Percentiles rank a stretch among this genome's conserved stretches.
These are phyloP conservation scores for Brachionus manjavacas DNA, from an alignment of 1,140 invertebrate genomes.

Conservation along the genomic window DNA sequence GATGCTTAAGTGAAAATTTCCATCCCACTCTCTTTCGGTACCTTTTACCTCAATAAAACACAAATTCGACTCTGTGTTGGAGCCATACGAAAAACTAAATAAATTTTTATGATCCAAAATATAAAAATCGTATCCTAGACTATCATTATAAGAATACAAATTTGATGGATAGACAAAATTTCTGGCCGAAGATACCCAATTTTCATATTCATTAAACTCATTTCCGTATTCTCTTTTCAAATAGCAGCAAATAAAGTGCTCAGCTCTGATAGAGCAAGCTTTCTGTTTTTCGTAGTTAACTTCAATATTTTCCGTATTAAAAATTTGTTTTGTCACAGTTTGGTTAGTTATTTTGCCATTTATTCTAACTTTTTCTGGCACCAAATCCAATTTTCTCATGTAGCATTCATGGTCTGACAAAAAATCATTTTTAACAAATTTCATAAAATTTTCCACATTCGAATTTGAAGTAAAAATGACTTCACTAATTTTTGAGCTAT, in stretches of 20 bases:
- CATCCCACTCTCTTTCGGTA: constrained; percentile 6
- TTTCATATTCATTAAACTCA: not conserved
- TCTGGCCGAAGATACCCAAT: constrained; percentile 18
- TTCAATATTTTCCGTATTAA: not conserved
- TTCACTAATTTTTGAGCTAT: not conserved
- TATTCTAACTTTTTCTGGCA: not conserved
- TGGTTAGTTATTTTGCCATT: not conserved
- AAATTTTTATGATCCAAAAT: not conserved
- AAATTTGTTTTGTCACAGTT: not conserved
- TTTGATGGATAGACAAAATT: not conserved
- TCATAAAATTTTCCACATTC: not conserved
- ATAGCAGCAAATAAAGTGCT: constrained; percentile 12
- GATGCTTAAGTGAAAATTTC: constrained; percentile 8
- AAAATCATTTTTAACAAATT: not conserved
- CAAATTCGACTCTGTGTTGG: not conserved
- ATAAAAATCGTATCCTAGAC: constrained; percentile 17
- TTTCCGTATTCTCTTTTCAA: not conserved
- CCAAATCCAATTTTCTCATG: not conserved
- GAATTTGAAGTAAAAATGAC: not conserved
- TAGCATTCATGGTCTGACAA: not conserved
- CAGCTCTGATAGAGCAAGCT: not conserved
- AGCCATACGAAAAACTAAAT: not conserved
- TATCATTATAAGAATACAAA: not conserved
- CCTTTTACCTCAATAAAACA: constrained; percentile 37
- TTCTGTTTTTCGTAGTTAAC: not conserved